Evolutionary conservation across 2,888 invertebrate genomes (phyloP), one percentile per base, ranked within the genome.

Genomic region (Lasioglossum malachurum): DNA sequence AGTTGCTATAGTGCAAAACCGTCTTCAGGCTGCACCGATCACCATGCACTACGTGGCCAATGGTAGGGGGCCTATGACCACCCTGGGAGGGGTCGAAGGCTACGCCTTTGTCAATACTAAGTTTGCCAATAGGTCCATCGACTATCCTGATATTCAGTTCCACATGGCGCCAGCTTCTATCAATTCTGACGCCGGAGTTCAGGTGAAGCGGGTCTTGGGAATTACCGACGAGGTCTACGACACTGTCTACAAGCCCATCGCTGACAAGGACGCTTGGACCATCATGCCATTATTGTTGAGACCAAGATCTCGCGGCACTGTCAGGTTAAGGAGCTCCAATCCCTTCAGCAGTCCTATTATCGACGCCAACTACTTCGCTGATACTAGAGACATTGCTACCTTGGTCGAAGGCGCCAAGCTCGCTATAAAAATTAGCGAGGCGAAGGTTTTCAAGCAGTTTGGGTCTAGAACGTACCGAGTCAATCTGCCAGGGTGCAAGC

Each of bases 151-250:
- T 92, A 97, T 99, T 73, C 98, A 99, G 92, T 98, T 98, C 92
- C 98, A 99, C 93, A 98, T 99, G 97, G 98, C 98, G 2, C 98
- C 98, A 1, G 98, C 98, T 0, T 98, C 98, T 0, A 97, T 98
- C 67, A 97, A 97, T 83, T 98, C 98, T 0, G 98, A 98, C 93
- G 97, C 97, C 80, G 97, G 97, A 0, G 96, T 97, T 78, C 96
- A 98, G 93, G 97, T 98, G 0, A 96, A 97, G 94, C 97, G 98
- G 96, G 97, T 98, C 44, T 95, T 98, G 46, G 98, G 98, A 0
- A 95, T 98, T 0, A 98, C 98, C 64, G 98, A 98, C 84, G 97
- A 97, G 79, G 95, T 98, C 0, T 98, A 98, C 94, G 96, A 98
- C 92, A 96, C 97, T 1, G 98, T 98, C 16, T 98, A 97, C 93